Conservation (phyloP, 2,797 vertebrate species). For the Clarias fuscus region DNA sequence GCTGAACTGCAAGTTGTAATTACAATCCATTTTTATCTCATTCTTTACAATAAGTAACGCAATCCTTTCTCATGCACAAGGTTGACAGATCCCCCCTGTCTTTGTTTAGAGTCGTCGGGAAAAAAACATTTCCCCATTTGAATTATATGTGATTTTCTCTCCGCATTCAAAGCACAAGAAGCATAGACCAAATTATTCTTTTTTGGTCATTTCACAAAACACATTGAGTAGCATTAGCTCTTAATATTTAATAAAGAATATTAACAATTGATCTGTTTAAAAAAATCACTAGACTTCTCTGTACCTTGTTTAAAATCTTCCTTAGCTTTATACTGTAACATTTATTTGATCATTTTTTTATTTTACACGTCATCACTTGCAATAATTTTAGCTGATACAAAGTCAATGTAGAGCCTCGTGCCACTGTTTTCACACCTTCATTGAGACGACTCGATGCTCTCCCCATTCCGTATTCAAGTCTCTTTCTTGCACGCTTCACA, state of each 20-base stretch:
- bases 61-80: not conserved
- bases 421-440: not conserved
- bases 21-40: not conserved
- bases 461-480: conserved; percentile 58
- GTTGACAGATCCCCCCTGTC: not conserved
- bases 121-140: not conserved
- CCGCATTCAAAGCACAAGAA: not conserved
- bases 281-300: not conserved
- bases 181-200: not conserved
- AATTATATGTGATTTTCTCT: not conserved
- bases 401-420: not conserved
- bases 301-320: not conserved
- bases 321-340: not conserved
- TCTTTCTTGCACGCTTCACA: conserved; percentile 68
- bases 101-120: not conserved
- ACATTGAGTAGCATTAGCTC: not conserved
- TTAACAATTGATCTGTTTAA: not conserved
- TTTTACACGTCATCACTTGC: not conserved
- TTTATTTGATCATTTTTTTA: not conserved
- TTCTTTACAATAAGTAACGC: not conserved
- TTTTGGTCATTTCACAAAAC: not conserved
- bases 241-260: not conserved
- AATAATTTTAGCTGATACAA: not conserved
- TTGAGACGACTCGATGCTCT: conserved; percentile 15
- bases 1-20: not conserved